These are phyloP conservation scores for Cygnus olor DNA, from an alignment of 2,797 vertebrate genomes.

Conservation along the genomic window DNA sequence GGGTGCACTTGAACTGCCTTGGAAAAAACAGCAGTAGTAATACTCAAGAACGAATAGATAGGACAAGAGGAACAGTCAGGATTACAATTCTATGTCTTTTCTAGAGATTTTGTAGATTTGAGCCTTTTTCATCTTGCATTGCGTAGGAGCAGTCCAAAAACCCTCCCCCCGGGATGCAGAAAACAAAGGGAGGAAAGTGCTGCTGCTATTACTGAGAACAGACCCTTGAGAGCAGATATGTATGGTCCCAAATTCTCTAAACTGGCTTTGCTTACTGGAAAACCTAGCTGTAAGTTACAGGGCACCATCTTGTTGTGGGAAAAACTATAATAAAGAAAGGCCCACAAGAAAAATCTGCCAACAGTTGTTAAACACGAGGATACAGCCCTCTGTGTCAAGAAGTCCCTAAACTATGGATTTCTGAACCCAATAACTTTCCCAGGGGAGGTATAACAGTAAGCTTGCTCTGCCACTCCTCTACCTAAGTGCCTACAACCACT, in stretches of 20 bases:
- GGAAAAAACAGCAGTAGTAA: background rate
- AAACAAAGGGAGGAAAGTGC: background rate
- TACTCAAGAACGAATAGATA: background rate
- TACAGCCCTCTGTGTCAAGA: background rate
- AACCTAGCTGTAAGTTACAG: background rate
- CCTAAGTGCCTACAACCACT: background rate
- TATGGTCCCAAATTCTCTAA: background rate
- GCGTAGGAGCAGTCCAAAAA: background rate
- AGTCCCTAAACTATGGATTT: background rate
- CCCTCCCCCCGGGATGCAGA: background rate
- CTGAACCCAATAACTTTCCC: background rate
- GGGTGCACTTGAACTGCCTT: background rate
- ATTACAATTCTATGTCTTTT: background rate
- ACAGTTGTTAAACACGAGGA: background rate
- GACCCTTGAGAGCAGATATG: background rate
- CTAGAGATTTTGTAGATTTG: background rate
- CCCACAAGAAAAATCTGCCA: background rate
- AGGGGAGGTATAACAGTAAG: background rate
- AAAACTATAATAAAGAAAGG: background rate
- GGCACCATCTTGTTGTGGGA: background rate
- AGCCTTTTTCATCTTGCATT: background rate
- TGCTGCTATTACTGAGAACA: background rate
- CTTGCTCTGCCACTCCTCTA: background rate
- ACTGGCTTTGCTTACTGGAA: background rate
- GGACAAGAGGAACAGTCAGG: background rate